These are phyloP conservation scores for Eupithecia exiguata DNA, from an alignment of 2,888 invertebrate genomes.

Conservation along the genomic window DNA sequence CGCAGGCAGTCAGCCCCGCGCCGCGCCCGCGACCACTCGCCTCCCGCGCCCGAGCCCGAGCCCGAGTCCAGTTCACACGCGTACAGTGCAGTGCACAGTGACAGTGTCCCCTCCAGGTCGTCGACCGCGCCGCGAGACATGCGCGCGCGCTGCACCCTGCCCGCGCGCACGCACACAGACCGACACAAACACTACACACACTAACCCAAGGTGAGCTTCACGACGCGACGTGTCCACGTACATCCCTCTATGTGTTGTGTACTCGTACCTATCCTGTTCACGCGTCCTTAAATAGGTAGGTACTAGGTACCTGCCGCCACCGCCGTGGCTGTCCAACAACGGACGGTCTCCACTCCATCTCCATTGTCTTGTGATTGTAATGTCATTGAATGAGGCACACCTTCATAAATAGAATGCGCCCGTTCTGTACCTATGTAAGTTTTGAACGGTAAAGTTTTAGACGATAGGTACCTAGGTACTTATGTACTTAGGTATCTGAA, in stretches of 20 bases:
- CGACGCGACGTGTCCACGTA: constrained; percentile 1
- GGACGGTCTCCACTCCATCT: not conserved
- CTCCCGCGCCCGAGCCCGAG: not conserved
- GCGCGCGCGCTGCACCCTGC: constrained; percentile 46
- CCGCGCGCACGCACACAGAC: constrained; percentile 55
- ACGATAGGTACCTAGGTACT: no score
- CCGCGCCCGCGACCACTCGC: not conserved
- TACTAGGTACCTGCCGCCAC: not conserved
- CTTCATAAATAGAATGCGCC: no score
- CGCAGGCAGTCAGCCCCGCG: constrained; percentile 35
- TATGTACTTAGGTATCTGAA: no score
- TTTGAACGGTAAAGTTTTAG: no score
- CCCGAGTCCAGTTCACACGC: not conserved
- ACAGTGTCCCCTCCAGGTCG: constrained; percentile 67
- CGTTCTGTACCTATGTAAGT: no score
- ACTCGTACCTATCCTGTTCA: constrained; percentile 12
- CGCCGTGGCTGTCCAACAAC: not conserved
- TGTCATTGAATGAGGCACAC: no score
- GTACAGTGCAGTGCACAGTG: constrained; percentile 59
- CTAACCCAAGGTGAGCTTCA: constrained; percentile 61
- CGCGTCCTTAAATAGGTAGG: constrained; percentile 7
- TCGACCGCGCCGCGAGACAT: constrained; percentile 72
- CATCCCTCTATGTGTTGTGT: not conserved
- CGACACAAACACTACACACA: constrained; percentile 42
- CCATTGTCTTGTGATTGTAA: constrained; percentile 11